Evolutionary conservation across 1,140 invertebrate genomes (phyloP), one percentile per base, ranked within the genome.

Genomic region (Neotoxoptera formosana): DNA sequence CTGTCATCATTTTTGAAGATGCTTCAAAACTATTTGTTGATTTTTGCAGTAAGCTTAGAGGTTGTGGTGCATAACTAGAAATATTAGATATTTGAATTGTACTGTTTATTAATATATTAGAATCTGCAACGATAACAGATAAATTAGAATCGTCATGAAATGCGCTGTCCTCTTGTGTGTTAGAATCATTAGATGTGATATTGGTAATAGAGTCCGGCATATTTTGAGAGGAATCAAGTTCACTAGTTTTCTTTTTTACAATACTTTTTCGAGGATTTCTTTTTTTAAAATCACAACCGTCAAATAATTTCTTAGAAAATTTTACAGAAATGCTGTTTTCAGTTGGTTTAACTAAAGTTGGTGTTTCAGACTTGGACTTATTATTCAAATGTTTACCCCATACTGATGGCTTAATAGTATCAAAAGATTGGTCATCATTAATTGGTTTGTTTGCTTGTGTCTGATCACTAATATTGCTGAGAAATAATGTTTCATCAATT

Each of bases 281-380:
- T 94, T 97, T 97, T 45, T 96, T 96, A 95, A 97, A 97, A 94
- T 95, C 96, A 93, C 96, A 96, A 83, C 96, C 96, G 76, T 96
- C 96, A 95, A 98, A 98, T 91, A 97, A 95, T 94, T 98, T 97
- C 94, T 97, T 96, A 7, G 96, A 96, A n/a, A 97, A 95, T 94
- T 96, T 95, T 93, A 95, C 95, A 0, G 95, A 95, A 9, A 95
- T 94, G 2, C 95, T 95, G 93, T 94, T 96, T 95, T 95, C 95
- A 94, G 94, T 94, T 94, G 94, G 53, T 94, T 94, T 94, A 94
- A 84, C 56, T 94, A 94, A 76, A 94, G 95, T 94, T 94, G 95
- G 17, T 87, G 93, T 87, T 93, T 94, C 93, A 56, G 94, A 94
- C 93, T 94, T 94, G 14, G 94, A 94, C 36, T 94, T 95, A 88